These are phyloP conservation scores for Drosophila lini DNA, from an alignment of 1,140 invertebrate species.

Conservation along the genomic window DNA sequence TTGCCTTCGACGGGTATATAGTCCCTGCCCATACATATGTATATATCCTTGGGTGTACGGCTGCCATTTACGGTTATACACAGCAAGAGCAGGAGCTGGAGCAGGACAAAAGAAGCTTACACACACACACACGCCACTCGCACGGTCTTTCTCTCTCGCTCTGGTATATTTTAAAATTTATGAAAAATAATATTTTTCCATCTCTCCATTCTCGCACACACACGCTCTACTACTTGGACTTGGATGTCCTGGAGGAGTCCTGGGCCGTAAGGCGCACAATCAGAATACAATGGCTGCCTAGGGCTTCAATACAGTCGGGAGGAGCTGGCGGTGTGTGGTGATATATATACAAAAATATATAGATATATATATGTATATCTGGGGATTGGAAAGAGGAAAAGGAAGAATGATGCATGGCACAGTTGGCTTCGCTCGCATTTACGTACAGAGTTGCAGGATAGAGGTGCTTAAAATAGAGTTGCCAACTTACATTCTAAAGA, in stretches of 20 bases:
- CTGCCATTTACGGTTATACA: constrained; percentile 50
- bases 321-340: neutral
- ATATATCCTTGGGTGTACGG: constrained; percentile 29
- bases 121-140: constrained; percentile 17
- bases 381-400: neutral
- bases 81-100: constrained; percentile 7
- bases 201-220: constrained; percentile 51
- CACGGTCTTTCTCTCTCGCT: constrained; percentile 18
- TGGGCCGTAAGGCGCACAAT: constrained; percentile 73
- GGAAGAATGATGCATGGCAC: constrained; percentile 25
- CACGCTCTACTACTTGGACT: constrained; percentile 6
- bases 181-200: constrained; percentile 83
- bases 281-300: constrained; percentile 79
- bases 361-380: neutral
- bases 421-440: constrained; percentile 66
- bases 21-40: constrained; percentile 13
- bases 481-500: constrained; percentile 1
- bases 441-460: constrained; percentile 66
- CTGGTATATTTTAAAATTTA: constrained; percentile 82
- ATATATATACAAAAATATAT: constrained; percentile 18
- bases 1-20: constrained; percentile 59
- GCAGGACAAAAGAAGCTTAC: constrained; percentile 45
- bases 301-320: constrained; percentile 19
- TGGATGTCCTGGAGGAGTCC: constrained; percentile 42
- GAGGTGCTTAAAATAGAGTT: constrained; percentile 47